phyloP scores from a whole-genome alignment of 23 tunicate species.

The Ascidia mentula region DNA sequence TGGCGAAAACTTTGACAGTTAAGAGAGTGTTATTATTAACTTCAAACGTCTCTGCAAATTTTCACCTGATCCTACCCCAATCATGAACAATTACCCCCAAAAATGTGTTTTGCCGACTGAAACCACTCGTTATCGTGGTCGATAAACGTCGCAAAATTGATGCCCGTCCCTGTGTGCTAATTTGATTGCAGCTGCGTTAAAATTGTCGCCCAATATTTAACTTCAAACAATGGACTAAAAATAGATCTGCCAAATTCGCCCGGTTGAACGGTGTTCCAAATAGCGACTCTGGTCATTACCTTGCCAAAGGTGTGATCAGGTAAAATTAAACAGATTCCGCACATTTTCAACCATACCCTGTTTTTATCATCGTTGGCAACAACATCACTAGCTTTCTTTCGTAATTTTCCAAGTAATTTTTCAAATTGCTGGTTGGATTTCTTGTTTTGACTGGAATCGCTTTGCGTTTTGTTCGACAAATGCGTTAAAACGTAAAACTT shows the following conservation, averaged over 20 bases:
- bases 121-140: background rate
- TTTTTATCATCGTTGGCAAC: background rate
- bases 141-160: background rate
- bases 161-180: background rate
- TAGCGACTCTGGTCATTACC: background rate
- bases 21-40: too few species aligned
- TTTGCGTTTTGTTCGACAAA: background rate
- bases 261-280: background rate
- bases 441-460: background rate
- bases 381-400: background rate
- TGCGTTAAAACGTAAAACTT: too few species aligned
- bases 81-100: background rate
- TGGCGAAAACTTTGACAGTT: too few species aligned
- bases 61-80: background rate
- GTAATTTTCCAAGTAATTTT: background rate
- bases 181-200: background rate
- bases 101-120: background rate
- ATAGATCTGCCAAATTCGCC: background rate
- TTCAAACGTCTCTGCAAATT: too few species aligned
- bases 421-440: background rate
- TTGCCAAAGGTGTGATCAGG: background rate
- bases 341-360: background rate
- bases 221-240: background rate
- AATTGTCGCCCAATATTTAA: background rate
- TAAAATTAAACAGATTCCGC: background rate